phyloP scores from a whole-genome alignment of 2,888 invertebrate species.

The Lasioglossum pauxillum region DNA sequence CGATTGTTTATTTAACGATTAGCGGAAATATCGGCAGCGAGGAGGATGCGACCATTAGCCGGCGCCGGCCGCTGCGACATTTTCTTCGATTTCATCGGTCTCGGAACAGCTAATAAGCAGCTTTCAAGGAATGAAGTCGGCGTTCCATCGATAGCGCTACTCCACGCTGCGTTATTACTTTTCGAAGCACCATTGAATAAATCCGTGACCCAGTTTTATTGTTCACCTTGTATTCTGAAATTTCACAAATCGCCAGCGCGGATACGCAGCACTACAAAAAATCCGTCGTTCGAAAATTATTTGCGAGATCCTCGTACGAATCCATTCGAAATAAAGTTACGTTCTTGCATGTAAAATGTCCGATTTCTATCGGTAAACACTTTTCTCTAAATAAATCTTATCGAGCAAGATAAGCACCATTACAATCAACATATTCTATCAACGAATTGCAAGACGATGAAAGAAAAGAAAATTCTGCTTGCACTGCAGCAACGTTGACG shows the following conservation, averaged over 20 bases:
- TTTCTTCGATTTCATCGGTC: conserved; percentile 48
- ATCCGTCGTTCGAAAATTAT: conserved; percentile 62
- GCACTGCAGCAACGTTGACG: conserved; percentile 22
- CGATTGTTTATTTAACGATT: conserved; percentile 26
- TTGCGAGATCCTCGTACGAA: conserved; percentile 36
- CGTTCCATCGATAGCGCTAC: conserved; percentile 53
- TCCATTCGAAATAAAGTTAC: neutral
- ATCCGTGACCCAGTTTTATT: conserved; percentile 64
- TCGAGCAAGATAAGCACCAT: neutral
- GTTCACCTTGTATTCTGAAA: conserved; percentile 40
- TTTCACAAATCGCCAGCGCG: conserved; percentile 46
- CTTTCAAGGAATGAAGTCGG: conserved; percentile 45
- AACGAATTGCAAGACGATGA: too few relatives aligned
- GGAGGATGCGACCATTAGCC: conserved; percentile 18
- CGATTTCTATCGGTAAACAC: neutral
- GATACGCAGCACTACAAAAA: conserved; percentile 51
- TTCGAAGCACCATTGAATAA: conserved; percentile 65
- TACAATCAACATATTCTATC: neutral
- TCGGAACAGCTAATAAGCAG: conserved; percentile 56
- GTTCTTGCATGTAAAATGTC: neutral
- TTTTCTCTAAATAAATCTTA: neutral
- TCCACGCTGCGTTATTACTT: conserved; percentile 68
- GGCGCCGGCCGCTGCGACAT: neutral
- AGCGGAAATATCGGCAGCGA: conserved; percentile 2
- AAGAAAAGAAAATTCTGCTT: conserved; percentile 24